Evolutionary conservation across 2,888 invertebrate genomes (phyloP).

Genomic region (Biston betularia): DNA sequence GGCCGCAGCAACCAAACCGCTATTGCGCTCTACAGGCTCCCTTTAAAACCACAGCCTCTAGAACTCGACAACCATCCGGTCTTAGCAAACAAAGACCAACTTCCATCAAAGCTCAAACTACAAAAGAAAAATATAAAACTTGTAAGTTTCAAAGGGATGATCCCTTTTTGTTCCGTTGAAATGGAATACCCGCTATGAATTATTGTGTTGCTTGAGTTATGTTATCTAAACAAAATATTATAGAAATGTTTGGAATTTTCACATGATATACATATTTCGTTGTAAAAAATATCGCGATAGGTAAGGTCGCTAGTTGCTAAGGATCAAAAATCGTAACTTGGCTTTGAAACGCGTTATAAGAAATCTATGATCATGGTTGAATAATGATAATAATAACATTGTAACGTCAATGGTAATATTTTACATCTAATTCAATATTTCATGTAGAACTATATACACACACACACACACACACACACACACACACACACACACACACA

Average conservation of each 20-base stretch:
- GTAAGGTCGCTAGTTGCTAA: neutral
- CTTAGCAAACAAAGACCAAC: conserved; percentile 66
- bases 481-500: no score
- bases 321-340: neutral
- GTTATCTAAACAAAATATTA: conserved; percentile 39
- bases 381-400: neutral
- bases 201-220: conserved; percentile 57
- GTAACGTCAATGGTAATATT: no score
- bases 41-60: conserved; percentile 37
- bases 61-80: conserved; percentile 47
- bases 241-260: conserved; percentile 45
- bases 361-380: no score
- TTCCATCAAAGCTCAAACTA: conserved; percentile 73
- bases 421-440: no score
- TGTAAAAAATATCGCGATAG: neutral
- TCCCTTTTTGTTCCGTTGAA: conserved; percentile 68
- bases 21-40: neutral
- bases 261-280: neutral
- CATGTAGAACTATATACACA: no score
- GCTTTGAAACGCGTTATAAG: no score
- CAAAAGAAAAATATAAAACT: conserved; percentile 76
- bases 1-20: conserved; percentile 1
- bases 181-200: conserved; percentile 65
- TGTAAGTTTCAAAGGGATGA: conserved; percentile 76
- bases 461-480: no score